Evolutionary conservation across 1,140 invertebrate species (phyloP), one percentile per base, ranked within the genome.

Genomic region (Oryctes rhinoceros): DNA sequence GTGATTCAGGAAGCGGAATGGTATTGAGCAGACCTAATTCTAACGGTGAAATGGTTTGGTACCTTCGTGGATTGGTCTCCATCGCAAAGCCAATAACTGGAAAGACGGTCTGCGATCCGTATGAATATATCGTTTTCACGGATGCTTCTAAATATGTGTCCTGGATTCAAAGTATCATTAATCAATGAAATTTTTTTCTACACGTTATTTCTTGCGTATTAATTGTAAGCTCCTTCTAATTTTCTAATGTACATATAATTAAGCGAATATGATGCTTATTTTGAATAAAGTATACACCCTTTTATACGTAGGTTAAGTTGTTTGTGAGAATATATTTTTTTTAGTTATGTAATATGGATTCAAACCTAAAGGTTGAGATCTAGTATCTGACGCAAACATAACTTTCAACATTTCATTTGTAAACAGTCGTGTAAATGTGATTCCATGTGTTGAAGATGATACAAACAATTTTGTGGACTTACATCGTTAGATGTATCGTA

Each of bases 1-100:
- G 91, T 3, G 91, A 92, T 82, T 91, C 91, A 80, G 91, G 91
- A 1, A 91, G 91, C 3, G 91, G 91, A 9, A 87, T 92, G 82
- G 87, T 90, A 0, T 84, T 92, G 15, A 85, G 82, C 24, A 82
- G 79, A 81, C 78, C 77, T 10, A 47, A 80, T 10, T 78, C 80
- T 59, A 81, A 81, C 6, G 78, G 80, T 20, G 79, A 82, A 37
- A 80, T 77, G 37, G 65, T 83, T 48, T 92, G 91, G 91, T 89
- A 89, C 78, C 82, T 92, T 0, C 85, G 91, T 67, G 91, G 91
- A 0, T 84, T 92, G 4, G 88, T 91, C 0, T 91, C 90, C 4
- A 88, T 91, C 75, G 89, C 90, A 49, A 88, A 89, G 1, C 85
- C 90, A 2, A 82, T 86, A n/a, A 83, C 87, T 78, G 87, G 87